Conservation (phyloP, 2,888 invertebrate species). For the Sminthurinus aureus region DNA sequence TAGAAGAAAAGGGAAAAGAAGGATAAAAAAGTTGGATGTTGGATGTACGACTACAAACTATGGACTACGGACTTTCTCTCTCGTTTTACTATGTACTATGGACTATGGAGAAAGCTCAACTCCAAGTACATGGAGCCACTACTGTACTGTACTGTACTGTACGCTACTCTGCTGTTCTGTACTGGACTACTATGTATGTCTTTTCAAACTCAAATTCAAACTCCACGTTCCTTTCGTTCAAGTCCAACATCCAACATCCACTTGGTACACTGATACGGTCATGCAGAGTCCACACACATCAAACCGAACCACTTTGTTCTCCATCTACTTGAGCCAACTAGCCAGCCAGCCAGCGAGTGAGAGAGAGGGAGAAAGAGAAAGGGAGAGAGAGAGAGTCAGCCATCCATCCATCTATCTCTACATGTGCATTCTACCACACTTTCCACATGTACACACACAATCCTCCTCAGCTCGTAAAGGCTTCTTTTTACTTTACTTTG, state of each 20-base stretch:
- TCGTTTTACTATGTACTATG: background rate
- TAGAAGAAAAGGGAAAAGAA: background rate
- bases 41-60: slow-evolving; percentile 8
- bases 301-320: background rate
- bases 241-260: background rate
- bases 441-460: slow-evolving; percentile 8
- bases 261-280: background rate
- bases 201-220: no score
- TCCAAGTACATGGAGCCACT: no score
- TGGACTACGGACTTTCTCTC: background rate
- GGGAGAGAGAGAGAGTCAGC: background rate
- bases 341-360: no score
- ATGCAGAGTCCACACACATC: slow-evolving; percentile 9
- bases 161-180: no score
- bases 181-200: no score
- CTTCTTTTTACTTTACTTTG: background rate
- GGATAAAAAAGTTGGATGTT: slow-evolving; percentile 21
- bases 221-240: no score
- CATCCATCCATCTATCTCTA: background rate
- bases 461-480: background rate
- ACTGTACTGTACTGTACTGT: no score
- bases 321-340: background rate
- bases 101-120: no score
- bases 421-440: background rate
- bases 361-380: no score